Evolutionary conservation across 2,113 vertebrate species (phyloP).

Genomic region (Oreocharis arfaki): DNA sequence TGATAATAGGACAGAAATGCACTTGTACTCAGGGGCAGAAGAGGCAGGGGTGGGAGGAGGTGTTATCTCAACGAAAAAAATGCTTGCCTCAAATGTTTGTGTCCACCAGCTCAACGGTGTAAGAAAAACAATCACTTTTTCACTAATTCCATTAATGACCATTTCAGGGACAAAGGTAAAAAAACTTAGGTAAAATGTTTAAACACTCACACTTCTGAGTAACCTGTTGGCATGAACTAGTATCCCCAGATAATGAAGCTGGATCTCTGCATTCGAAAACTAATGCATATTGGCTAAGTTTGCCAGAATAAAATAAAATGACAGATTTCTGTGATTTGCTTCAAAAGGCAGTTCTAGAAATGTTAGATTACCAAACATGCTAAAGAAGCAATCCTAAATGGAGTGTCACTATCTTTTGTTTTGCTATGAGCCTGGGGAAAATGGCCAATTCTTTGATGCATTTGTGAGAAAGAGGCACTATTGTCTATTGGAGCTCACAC

Average conservation of each 20-base stretch:
- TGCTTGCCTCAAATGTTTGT: background rate
- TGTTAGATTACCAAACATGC: background rate
- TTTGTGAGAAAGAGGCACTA: background rate
- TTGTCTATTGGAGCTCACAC: background rate
- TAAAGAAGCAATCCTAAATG: background rate
- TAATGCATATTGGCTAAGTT: no score
- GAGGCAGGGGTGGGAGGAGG: background rate
- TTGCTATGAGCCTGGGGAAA: background rate
- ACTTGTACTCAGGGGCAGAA: background rate
- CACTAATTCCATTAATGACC: background rate
- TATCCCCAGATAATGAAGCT: background rate
- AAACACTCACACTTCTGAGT: background rate
- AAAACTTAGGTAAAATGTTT: background rate
- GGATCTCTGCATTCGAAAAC: background rate
- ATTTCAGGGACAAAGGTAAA: background rate
- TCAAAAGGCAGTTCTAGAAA: background rate
- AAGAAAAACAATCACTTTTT: background rate
- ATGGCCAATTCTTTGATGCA: background rate
- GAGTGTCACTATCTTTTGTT: background rate
- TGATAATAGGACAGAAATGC: background rate
- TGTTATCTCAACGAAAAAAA: background rate
- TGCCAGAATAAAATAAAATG: background rate
- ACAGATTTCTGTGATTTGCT: background rate
- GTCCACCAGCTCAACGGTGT: background rate
- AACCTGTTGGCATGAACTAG: background rate